Evolutionary conservation across 2,797 vertebrate species (phyloP).

Genomic region (Podarcis siculus): DNA sequence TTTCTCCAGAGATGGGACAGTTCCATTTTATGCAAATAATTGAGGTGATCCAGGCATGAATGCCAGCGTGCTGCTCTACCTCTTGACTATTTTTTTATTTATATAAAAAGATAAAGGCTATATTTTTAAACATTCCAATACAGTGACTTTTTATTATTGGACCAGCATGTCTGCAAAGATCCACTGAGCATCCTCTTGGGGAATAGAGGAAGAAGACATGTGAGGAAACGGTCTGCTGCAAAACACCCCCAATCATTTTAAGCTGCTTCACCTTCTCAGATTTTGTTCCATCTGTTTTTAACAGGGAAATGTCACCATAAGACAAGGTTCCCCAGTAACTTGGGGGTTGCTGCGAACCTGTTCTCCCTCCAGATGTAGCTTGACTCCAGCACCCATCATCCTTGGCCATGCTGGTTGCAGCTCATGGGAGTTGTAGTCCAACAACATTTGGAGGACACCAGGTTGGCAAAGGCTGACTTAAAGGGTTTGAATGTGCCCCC

Average conservation of each 20-base stretch:
- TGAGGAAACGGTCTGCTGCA: neutral
- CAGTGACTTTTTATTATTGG: neutral
- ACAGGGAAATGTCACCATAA: neutral
- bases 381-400: too few species aligned
- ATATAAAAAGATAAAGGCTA: neutral
- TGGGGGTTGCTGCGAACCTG: too few species aligned
- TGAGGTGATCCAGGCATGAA: neutral
- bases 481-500: neutral
- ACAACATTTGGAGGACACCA: too few species aligned
- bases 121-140: neutral
- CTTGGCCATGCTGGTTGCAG: too few species aligned
- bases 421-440: too few species aligned
- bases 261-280: neutral
- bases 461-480: too few species aligned
- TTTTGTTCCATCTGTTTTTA: neutral
- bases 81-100: neutral
- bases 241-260: neutral
- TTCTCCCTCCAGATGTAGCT: too few species aligned
- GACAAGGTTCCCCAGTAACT: neutral
- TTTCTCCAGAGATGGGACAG: neutral
- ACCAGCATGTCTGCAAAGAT: too few species aligned
- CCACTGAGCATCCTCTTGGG: too few species aligned
- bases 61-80: neutral
- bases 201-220: neutral
- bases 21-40: neutral